Conservation (phyloP, 2,113 vertebrate species). For the Pluvialis apricaria region DNA sequence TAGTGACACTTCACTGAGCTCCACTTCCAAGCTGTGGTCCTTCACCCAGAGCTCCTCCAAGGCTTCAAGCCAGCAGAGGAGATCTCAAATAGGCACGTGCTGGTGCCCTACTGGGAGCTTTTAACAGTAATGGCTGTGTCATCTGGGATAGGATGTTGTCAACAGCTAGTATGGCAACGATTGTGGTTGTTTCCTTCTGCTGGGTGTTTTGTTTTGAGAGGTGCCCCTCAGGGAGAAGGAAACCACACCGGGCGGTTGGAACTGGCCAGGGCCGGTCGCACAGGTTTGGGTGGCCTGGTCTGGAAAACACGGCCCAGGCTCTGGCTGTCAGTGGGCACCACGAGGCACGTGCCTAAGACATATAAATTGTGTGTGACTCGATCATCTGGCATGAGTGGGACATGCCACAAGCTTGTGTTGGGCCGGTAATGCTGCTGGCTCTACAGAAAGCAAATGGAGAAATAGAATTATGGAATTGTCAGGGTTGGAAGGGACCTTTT, state of each 20-base stretch:
- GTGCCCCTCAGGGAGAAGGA: background rate
- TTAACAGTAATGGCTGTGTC: background rate
- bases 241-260: background rate
- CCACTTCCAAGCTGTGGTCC: background rate
- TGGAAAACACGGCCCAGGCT: background rate
- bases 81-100: background rate
- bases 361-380: background rate
- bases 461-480: background rate
- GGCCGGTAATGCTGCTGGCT: background rate
- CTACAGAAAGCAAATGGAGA: background rate
- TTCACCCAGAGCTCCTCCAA: background rate
- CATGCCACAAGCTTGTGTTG: background rate
- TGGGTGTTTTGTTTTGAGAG: background rate
- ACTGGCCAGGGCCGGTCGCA: background rate
- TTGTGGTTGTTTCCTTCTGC: background rate
- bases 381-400: background rate
- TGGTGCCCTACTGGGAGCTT: background rate
- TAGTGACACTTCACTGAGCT: accelerated
- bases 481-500: too few relatives aligned
- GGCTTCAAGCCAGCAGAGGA: background rate
- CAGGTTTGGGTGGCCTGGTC: background rate
- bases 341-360: background rate
- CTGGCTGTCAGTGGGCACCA: accelerated
- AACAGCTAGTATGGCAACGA: background rate
- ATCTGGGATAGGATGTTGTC: background rate